These are phyloP conservation scores for Xiphophorus hellerii DNA, from an alignment of 2,113 vertebrate species.

Conservation along the genomic window DNA sequence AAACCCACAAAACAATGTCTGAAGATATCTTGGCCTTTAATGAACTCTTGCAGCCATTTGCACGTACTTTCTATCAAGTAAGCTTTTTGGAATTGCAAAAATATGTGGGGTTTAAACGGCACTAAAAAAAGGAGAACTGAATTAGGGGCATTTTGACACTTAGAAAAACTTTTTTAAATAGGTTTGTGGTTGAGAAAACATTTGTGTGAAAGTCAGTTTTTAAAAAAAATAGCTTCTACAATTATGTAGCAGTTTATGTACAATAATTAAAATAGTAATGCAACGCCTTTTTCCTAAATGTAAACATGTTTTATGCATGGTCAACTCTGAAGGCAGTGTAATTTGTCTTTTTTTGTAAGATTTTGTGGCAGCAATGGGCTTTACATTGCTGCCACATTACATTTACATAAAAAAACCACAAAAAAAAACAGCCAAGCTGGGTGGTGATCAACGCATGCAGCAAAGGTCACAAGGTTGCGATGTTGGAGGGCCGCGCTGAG, in stretches of 20 bases:
- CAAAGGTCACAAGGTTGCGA: too few relatives aligned
- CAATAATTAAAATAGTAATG: too few relatives aligned
- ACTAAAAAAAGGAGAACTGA: not conserved
- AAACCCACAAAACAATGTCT: not conserved
- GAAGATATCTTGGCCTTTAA: not conserved
- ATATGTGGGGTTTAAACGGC: not conserved
- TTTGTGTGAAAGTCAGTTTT: too few relatives aligned
- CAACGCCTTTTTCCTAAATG: too few relatives aligned
- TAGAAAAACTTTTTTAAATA: not conserved
- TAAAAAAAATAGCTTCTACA: too few relatives aligned
- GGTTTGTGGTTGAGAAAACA: not conserved
- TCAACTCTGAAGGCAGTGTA: too few relatives aligned
- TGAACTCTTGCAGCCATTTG: not conserved
- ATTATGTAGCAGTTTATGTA: too few relatives aligned
- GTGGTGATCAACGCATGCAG: too few relatives aligned
- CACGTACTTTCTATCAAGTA: not conserved
- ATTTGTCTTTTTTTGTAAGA: too few relatives aligned
- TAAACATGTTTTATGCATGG: too few relatives aligned
- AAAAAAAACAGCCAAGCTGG: not conserved
- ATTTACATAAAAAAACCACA: not conserved
- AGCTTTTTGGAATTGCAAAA: not conserved
- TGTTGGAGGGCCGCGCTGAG: too few relatives aligned
- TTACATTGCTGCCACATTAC: not conserved
- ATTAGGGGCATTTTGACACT: not conserved
- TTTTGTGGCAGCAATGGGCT: not conserved